These are phyloP conservation scores for Alaudala cheleensis DNA, from an alignment of 2,113 vertebrate species.

Conservation along the genomic window DNA sequence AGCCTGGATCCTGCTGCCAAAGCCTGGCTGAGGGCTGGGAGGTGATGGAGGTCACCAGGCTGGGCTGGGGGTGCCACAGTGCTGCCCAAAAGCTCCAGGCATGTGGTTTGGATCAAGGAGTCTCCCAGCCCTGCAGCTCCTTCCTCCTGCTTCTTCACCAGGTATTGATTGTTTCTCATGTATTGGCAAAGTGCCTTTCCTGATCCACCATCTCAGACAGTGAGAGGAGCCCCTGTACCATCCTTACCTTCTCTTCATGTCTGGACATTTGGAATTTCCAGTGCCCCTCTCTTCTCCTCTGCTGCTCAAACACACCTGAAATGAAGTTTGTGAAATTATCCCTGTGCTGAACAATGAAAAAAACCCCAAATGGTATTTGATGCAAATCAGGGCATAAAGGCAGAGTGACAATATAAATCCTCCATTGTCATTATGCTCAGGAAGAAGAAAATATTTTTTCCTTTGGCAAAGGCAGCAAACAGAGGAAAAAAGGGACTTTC, in stretches of 20 bases:
- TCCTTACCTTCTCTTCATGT: fast-evolving
- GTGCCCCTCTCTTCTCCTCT: not conserved
- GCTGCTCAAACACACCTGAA: not conserved
- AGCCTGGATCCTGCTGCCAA: not conserved
- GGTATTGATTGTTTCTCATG: not conserved
- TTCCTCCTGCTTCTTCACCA: not conserved
- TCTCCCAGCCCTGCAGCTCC: not conserved
- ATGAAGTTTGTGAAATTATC: fast-evolving
- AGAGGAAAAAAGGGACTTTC: not conserved
- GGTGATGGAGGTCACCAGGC: not conserved
- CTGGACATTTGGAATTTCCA: not conserved
- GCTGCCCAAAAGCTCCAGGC: not conserved
- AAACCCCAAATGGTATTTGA: fast-evolving
- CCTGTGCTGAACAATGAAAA: not conserved
- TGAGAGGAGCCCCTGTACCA: not conserved
- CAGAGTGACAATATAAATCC: not conserved
- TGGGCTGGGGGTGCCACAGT: fast-evolving
- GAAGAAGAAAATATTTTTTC: not conserved
- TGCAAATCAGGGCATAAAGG: not conserved
- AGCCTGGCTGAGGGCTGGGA: fast-evolving
- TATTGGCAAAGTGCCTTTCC: not conserved
- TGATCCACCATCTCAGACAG: fast-evolving
- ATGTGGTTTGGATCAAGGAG: not conserved
- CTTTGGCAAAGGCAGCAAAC: not conserved
- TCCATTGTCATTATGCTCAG: not conserved